phyloP scores from a whole-genome alignment of 2,113 vertebrate species.

The Otis tarda region DNA sequence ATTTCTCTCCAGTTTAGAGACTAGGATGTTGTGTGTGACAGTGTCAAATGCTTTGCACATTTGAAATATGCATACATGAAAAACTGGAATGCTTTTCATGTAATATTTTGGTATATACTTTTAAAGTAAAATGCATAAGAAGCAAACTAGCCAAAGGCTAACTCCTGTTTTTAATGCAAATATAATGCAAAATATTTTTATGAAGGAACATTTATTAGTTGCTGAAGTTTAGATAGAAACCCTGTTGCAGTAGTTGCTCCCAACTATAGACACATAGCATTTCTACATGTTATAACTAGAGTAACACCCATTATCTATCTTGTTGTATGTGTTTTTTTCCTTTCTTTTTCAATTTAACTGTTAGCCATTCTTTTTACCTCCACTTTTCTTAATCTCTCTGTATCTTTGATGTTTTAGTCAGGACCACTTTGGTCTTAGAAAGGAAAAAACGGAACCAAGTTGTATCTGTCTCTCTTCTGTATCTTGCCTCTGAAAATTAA shows the following conservation, averaged over 20 bases:
- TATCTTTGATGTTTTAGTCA: background rate
- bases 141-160: background rate
- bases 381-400: background rate
- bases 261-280: background rate
- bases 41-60: no score
- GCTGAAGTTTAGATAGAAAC: background rate
- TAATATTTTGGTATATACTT: background rate
- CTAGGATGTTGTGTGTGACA: no score
- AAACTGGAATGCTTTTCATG: background rate
- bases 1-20: no score
- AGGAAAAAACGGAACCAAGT: background rate
- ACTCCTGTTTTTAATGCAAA: background rate
- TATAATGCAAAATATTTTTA: background rate
- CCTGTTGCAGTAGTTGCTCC: background rate
- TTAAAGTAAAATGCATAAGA: background rate
- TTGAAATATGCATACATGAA: background rate
- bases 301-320: background rate
- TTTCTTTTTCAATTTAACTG: background rate
- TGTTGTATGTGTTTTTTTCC: background rate
- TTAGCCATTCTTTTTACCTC: background rate
- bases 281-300: background rate
- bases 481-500: background rate
- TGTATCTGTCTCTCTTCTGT: background rate
- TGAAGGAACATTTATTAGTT: background rate
- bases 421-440: background rate